Evolutionary conservation across 2,797 vertebrate genomes (phyloP), one percentile per base, ranked within the genome.

Genomic region (Alosa sapidissima): DNA sequence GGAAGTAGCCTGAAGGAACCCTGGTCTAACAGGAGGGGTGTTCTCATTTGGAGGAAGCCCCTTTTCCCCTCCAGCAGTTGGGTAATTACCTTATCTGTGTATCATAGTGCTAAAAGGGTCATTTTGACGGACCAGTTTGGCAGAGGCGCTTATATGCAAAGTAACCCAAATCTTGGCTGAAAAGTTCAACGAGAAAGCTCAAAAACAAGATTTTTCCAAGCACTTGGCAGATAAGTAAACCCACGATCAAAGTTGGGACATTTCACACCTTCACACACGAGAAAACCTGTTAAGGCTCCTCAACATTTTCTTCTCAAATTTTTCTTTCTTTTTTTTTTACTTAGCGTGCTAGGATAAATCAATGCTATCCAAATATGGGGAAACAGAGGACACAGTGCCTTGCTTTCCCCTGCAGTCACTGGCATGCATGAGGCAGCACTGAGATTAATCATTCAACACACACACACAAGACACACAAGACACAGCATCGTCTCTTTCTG

Each of bases 31-130:
- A 86, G 89, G 87, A 87, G 88, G 83, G 45, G 28, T 55, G 85
- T 81, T 85, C 87, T 84, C 86, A 85, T 89, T 87, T 84, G 87
- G 41, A 81, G 81, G 81, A 82, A 85, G 55, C 82, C 2, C 49
- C 81, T 81, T 86, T 85, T 41, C 75, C 36, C 72, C 72, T 78
- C 5, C 3, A 45, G 41, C 11, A 1, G 19, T 19, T 41, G 45
- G 72, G 41, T 78, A 47, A 78, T 78, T 78, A 19, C 36, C 7
- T 78, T 45, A 78, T 78, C 72, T 47, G 19, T 78, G 41, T 7
- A n/a, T 78, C 36, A 16, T 13, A 72, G 41, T n/a, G 72, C 36
- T 47, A 45, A 78, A 78, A 78, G 36, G n/a, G 68, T 75, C 13
- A 45, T 75, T 75, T 45, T 75, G 36, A 75, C 68, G 75, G 16